Conservation (phyloP, 2,113 vertebrate genomes). For the Hemiscyllium ocellatum region DNA sequence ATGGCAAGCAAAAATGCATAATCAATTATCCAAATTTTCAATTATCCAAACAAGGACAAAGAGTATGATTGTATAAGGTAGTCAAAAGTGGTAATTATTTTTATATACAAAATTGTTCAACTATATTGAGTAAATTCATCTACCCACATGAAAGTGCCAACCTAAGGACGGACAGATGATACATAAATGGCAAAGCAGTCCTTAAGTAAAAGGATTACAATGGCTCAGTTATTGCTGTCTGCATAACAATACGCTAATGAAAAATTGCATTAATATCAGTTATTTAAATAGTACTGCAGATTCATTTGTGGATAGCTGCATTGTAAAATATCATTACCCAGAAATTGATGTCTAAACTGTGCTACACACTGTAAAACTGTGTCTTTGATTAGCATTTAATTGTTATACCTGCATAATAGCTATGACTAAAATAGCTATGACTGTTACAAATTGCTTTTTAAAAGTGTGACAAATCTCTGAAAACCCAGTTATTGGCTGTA, state of each 20-base stretch:
- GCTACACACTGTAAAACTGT: not conserved
- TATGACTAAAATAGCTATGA: not conserved
- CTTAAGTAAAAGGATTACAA: not conserved
- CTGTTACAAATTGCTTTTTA: not conserved
- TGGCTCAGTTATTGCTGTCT: not conserved
- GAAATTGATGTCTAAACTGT: not conserved
- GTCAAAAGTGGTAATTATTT: not conserved
- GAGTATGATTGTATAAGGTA: not conserved
- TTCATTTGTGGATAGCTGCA: not conserved
- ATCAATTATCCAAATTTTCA: not conserved
- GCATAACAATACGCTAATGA: not conserved
- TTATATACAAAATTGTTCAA: not conserved
- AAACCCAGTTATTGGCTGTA: not conserved
- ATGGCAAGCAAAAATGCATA: not conserved
- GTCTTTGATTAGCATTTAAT: not conserved
- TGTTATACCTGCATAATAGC: not conserved
- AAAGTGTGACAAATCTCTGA: not conserved
- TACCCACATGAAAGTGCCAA: not conserved
- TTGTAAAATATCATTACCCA: not conserved
- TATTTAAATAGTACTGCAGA: not conserved
- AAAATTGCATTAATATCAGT: not conserved
- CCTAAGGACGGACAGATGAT: not conserved
- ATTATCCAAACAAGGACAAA: not conserved
- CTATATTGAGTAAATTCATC: not conserved
- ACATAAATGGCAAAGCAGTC: not conserved